A percentile compares a stretch with the other conserved stretches of the same genome.
phyloP scores from a whole-genome alignment of 1,140 invertebrate species.

The Leguminivora glycinivorella region DNA sequence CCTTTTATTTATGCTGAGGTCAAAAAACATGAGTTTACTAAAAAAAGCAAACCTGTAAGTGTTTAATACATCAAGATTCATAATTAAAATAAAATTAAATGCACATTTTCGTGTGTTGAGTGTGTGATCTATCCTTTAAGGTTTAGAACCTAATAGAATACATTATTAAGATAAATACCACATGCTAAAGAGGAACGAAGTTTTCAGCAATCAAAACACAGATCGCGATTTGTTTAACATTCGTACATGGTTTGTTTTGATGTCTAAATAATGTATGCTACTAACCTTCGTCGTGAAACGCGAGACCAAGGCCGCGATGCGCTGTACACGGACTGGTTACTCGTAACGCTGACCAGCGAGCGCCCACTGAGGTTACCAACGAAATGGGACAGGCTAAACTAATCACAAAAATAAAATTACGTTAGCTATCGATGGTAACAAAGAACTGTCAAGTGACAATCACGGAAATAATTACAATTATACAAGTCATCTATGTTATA shows the following conservation, averaged over 20 bases:
- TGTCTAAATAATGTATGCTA: slow-evolving; percentile 32
- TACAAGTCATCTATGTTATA: slow-evolving; percentile 19
- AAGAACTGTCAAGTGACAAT: slow-evolving; percentile 48
- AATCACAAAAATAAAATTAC: slow-evolving; percentile 58
- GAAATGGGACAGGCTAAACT: slow-evolving; percentile 78
- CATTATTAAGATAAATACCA: neutral
- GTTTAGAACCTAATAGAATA: neutral
- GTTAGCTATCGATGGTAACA: slow-evolving; percentile 49
- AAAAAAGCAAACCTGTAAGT: neutral
- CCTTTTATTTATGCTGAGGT: neutral
- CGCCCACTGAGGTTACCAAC: slow-evolving; percentile 77
- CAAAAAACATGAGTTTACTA: neutral
- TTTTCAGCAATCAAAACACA: neutral
- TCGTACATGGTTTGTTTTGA: slow-evolving; percentile 34
- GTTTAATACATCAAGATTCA: neutral
- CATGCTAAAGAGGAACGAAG: neutral
- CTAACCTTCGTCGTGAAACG: slow-evolving; percentile 81
- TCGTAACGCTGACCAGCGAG: slow-evolving; percentile 73
- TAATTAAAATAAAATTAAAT: neutral
- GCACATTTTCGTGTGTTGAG: neutral
- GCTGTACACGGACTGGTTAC: slow-evolving; percentile 76
- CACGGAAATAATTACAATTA: slow-evolving; percentile 22
- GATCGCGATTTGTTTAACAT: neutral
- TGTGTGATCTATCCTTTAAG: neutral
- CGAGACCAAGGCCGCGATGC: slow-evolving; percentile 80